phyloP scores from a whole-genome alignment of 2,797 vertebrate species.

The Dromococcyx pavoninus region DNA sequence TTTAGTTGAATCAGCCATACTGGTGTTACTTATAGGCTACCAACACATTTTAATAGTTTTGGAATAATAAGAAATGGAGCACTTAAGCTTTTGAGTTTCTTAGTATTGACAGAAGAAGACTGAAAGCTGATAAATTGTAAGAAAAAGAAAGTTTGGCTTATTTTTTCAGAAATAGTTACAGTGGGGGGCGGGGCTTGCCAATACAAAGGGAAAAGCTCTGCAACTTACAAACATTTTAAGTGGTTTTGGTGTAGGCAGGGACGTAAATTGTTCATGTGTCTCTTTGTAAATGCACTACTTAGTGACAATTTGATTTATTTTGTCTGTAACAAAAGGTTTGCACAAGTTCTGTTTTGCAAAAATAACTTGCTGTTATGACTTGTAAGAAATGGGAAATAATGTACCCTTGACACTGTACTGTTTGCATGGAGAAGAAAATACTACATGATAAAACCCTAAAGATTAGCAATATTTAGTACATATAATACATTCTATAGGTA shows the following conservation, averaged over 20 bases:
- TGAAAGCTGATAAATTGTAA: not conserved
- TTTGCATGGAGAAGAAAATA: not conserved
- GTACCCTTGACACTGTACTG: not conserved
- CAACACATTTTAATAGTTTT: not conserved
- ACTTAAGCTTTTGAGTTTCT: not conserved
- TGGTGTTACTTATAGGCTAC: slow-evolving; percentile 12
- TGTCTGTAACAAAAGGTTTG: not conserved
- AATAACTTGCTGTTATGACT: not conserved
- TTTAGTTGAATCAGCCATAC: slow-evolving; percentile 21
- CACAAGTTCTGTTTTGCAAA: not conserved
- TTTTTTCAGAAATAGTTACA: not conserved
- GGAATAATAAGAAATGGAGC: slow-evolving; percentile 3
- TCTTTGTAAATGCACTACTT: not conserved
- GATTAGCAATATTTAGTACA: not conserved
- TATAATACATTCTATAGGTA: not conserved
- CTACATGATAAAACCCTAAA: not conserved
- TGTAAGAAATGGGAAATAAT: not conserved
- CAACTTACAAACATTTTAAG: not conserved
- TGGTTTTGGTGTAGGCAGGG: not conserved
- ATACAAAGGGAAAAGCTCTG: not conserved
- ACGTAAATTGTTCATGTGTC: not conserved
- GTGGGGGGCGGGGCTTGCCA: not conserved
- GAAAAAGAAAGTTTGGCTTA: not conserved
- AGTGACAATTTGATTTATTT: not conserved
- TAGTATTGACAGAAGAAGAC: slow-evolving; percentile 20